Percentiles rank a stretch among this genome's conserved stretches.
phyloP scores from a whole-genome alignment of 2,797 vertebrate species.

The Parauchenoglanis ngamensis region DNA sequence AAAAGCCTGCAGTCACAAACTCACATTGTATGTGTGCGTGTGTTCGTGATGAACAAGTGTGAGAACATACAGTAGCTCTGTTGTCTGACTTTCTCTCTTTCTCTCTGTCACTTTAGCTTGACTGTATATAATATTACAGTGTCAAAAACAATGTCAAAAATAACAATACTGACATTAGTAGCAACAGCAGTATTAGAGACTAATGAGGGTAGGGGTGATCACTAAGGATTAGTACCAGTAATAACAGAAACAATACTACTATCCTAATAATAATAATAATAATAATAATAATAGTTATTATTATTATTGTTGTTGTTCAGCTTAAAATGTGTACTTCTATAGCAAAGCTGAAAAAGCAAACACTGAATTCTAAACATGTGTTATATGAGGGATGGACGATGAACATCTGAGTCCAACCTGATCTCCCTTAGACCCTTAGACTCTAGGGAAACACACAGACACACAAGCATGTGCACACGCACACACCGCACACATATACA shows the following conservation, averaged over 20 bases:
- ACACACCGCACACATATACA: neutral
- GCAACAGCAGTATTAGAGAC: neutral
- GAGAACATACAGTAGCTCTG: neutral
- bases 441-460: constrained; percentile 23
- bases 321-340: neutral
- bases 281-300: neutral
- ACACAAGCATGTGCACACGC: neutral
- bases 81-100: neutral
- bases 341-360: neutral
- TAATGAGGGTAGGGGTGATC: neutral
- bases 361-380: neutral
- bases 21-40: neutral
- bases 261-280: neutral
- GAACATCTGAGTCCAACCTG: constrained; percentile 30
- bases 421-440: constrained; percentile 11
- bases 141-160: neutral
- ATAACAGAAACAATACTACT: neutral
- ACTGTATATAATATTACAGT: no score
- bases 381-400: neutral
- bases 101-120: neutral
- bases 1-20: constrained; percentile 35
- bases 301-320: no score
- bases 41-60: neutral
- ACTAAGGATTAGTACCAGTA: neutral
- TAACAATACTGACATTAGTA: neutral